Evolutionary conservation across 2,113 vertebrate species (phyloP), one percentile per base, ranked within the genome.

Genomic region (Edolisoma coerulescens): DNA sequence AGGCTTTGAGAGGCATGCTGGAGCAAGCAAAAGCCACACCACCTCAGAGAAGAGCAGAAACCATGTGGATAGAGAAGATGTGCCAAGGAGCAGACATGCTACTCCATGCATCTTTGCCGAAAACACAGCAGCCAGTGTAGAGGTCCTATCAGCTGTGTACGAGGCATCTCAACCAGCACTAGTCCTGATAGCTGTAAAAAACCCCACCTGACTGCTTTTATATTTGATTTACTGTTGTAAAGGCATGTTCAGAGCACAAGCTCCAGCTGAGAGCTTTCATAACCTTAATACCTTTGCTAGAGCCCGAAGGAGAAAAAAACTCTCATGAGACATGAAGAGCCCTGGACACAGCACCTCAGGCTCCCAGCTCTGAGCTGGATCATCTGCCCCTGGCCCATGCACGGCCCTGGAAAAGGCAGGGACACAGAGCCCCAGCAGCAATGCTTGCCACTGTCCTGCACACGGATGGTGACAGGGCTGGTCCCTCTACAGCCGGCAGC

Each of bases 361-460:
- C 24, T 82, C 35, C 35, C 37, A 56, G 71, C 56, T 60, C 41
- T 2, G 41, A 71, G 37, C 45, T 23, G 41, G 23, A 45, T 52
- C 32, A 26, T 37, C 33, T 42, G 35, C 9, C 54, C 32, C 53
- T 7, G 1, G 42, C 54, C 67, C 22, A 2, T 2, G 35, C 45
- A 32, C 0, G 0, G 37, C 26, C 18, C 59, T 1, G 1, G n/a
- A 71, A 49, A 74, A 54, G 50, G 50, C 54, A 77, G 54, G 32
- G 19, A 53, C 4, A 8, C 37, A 39, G 32, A 69, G 15, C 35
- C 42, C 45, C 28, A 49, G 47, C 39, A 45, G 35, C 44, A 74
- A 21, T 0, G 1, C 47, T 5, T 22, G 4, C 45, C 3, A 3
- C 60, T 61, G 77, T 26, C 45, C 56, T 65, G 67, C 4, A 5